Conservation (phyloP, 2,797 vertebrate species). For the Bryconaethiops microstoma region DNA sequence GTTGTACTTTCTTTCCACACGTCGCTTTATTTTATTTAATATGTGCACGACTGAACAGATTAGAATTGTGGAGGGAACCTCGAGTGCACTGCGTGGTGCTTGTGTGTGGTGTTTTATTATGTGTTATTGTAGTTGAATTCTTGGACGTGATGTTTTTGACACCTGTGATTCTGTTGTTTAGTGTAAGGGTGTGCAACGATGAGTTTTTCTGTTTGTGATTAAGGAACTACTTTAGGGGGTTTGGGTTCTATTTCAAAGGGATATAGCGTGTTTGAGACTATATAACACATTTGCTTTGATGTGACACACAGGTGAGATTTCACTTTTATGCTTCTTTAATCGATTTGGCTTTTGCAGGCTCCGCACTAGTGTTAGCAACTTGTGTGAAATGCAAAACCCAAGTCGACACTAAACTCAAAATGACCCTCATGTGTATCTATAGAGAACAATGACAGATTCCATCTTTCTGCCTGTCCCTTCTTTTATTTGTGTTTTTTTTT, state of each 20-base stretch:
- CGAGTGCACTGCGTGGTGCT: background rate
- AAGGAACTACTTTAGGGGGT: background rate
- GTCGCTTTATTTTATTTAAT: background rate
- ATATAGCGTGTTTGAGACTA: background rate
- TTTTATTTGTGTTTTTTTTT: background rate
- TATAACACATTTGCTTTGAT: slow-evolving; percentile 20
- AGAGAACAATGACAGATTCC: background rate
- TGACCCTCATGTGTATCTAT: background rate
- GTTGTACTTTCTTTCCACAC: background rate
- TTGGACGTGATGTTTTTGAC: background rate
- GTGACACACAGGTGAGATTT: background rate
- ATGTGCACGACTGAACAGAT: background rate
- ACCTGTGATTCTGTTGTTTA: background rate
- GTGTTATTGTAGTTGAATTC: background rate
- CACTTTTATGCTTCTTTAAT: slow-evolving; percentile 5
- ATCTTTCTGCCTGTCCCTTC: background rate
- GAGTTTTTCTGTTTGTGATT: slow-evolving; percentile 19
- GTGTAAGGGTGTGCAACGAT: background rate
- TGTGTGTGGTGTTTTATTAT: background rate
- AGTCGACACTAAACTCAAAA: background rate
- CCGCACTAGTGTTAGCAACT: background rate
- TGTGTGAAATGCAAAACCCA: slow-evolving; percentile 4
- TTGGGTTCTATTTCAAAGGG: background rate
- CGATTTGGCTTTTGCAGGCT: slow-evolving; percentile 18
- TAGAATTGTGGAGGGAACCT: background rate